Base-by-base conservation (phyloP, 2,113 vertebrate genomes). In the Talpa occidentalis region DNA sequence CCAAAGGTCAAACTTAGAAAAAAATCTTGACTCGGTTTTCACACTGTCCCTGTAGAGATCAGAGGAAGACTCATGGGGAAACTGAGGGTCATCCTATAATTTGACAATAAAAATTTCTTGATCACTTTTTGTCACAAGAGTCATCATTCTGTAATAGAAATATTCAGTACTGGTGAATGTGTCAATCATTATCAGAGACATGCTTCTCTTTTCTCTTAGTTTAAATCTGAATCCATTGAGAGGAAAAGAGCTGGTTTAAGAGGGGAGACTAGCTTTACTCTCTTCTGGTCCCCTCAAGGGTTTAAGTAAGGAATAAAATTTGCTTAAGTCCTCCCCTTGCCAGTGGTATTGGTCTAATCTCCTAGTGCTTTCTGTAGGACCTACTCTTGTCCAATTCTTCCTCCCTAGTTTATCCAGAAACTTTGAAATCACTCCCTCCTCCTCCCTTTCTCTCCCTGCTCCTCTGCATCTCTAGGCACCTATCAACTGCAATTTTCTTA, bases 1-100 rank as follows among this genome's bases (percentile, higher is more conserved):
- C 35, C 28, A 91, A 89, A 49, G 9, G 24, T 70, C 80, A 69
- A 88, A 91, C 54, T 6, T 8, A 72, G 35, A 72, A 87, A 83
- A 32, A 28, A 86, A 62, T 9, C 26, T 5, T 32, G 8, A 24
- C 81, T 67, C 5, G 67, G 30, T 73, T 10, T 59, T 6, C 26
- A 24, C 30, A n/a, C 15, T 10, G 3, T 42, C 26, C 9, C 3
- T 72, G 12, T n/a, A 52, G 19, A 42, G 12, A 52, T 21, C 54
- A 56, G 54, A 56, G 5, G 6, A 56, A 15, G 16, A 56, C 9
- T 5, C 54, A 56, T 76, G 5, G 37, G 67, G 54, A 90, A 81
- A 62, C 15, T 2, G 30, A 42, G 11, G 14, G 42, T 70, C 21
- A 40, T 28, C 14, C 28, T 47, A 7, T 12, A 10, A 64, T 12